A percentile compares a stretch with the other conserved stretches of the same genome.
phyloP scores from a whole-genome alignment of 2,113 vertebrate species.

The Odocoileus virginianus region DNA sequence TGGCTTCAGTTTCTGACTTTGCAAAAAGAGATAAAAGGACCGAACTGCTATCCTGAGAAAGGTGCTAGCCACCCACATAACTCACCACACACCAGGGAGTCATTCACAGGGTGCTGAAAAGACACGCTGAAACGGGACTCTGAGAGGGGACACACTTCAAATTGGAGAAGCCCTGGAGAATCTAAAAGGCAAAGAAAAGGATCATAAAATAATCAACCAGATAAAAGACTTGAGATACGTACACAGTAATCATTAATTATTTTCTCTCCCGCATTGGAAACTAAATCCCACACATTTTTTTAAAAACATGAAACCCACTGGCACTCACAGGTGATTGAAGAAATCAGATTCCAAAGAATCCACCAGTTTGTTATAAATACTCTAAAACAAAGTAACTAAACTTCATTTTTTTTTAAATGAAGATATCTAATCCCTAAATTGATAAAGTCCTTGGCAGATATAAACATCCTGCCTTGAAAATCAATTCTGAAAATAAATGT shows the following conservation, averaged over 20 bases:
- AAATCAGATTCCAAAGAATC: not conserved
- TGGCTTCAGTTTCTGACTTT: not conserved
- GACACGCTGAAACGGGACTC: constrained; percentile 97
- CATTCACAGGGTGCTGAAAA: constrained; percentile 98
- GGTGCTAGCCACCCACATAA: constrained; percentile 19
- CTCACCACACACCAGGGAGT: constrained; percentile 98
- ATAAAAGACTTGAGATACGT: not conserved
- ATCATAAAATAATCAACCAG: not conserved
- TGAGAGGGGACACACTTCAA: constrained; percentile 97
- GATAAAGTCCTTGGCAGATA: not conserved
- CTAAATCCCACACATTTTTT: not conserved
- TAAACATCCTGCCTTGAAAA: not conserved
- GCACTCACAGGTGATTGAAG: not conserved
- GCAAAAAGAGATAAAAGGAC: not conserved
- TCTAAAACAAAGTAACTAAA: not conserved
- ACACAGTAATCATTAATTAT: constrained; percentile 7
- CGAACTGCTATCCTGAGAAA: not conserved
- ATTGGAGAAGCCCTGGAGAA: constrained; percentile 93
- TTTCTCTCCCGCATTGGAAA: not conserved
- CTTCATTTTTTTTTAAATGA: constrained; percentile 2
- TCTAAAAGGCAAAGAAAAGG: constrained; percentile 79
- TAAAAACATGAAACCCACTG: not conserved
- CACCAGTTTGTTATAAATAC: constrained; percentile 6
- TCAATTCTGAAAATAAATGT: constrained; percentile 30
- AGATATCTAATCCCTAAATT: not conserved